These are phyloP conservation scores for Chalcosyrphus nemorum DNA, from an alignment of 2,888 invertebrate species.

Conservation along the genomic window DNA sequence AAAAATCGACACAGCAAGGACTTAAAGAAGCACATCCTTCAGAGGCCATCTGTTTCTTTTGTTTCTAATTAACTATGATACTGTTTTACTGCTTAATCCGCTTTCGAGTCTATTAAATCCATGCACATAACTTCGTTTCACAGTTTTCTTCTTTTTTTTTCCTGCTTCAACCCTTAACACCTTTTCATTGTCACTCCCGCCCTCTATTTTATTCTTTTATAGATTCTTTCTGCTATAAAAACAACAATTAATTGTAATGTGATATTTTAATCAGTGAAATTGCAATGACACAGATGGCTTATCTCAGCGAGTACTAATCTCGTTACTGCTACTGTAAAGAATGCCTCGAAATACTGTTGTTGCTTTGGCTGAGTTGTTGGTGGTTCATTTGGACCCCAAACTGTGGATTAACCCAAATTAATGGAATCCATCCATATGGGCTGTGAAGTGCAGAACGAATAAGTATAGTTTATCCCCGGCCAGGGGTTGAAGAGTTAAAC, in stretches of 20 bases:
- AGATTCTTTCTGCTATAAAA: constrained; percentile 19
- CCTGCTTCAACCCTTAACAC: constrained; percentile 11
- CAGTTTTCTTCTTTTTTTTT: background rate
- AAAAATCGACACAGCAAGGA: no score
- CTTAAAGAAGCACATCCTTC: no score
- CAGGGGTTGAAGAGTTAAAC: constrained; percentile 37
- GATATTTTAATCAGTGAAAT: constrained; percentile 68
- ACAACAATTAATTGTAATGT: constrained; percentile 66
- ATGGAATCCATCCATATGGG: constrained; percentile 62
- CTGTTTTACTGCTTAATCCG: no score
- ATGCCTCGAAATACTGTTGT: constrained; percentile 17
- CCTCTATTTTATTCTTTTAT: background rate
- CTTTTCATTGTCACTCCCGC: constrained; percentile 25
- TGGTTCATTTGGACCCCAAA: constrained; percentile 69
- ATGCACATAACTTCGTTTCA: no score
- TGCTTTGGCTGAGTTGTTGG: constrained; percentile 31
- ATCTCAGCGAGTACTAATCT: constrained; percentile 58
- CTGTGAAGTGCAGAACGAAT: constrained; percentile 39
- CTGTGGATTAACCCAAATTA: constrained; percentile 71
- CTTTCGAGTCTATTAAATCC: no score
- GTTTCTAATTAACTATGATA: no score
- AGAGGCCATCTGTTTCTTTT: no score
- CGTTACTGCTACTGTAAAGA: constrained; percentile 39
- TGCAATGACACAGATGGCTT: constrained; percentile 66
- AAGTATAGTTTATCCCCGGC: constrained; percentile 37